Conservation (phyloP, 2,888 invertebrate species). For the Pherbina coryleti region DNA sequence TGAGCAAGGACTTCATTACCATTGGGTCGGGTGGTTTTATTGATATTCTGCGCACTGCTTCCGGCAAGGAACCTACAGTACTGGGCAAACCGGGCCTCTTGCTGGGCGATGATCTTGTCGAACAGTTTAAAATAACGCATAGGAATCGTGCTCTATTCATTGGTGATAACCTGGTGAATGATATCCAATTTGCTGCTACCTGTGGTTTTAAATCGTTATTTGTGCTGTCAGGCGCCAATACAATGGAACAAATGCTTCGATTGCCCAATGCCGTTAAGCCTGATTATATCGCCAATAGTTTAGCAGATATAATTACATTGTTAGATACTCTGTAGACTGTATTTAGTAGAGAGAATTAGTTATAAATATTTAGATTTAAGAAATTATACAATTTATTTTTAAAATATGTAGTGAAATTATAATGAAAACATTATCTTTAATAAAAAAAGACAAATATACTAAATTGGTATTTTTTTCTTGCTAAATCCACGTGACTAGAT, state of each 20-base stretch:
- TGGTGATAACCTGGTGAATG: slow-evolving; percentile 85
- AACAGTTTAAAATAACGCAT: slow-evolving; percentile 70
- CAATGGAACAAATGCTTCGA: slow-evolving; percentile 48
- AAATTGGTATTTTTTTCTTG: no score
- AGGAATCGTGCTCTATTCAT: slow-evolving; percentile 81
- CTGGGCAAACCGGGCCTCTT: slow-evolving; percentile 68
- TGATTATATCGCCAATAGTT: slow-evolving; percentile 54
- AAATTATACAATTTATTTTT: no score
- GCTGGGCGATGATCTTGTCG: slow-evolving; percentile 59
- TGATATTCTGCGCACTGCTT: slow-evolving; percentile 50
- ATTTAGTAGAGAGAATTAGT: no score
- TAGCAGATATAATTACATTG: slow-evolving; percentile 53
- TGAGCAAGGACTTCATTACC: slow-evolving; percentile 48
- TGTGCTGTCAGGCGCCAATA: slow-evolving; percentile 72
- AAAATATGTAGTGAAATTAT: no score
- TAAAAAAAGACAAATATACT: no score
- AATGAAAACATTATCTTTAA: no score
- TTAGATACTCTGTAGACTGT: slow-evolving; percentile 43
- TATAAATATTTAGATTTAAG: background rate
- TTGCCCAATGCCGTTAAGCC: slow-evolving; percentile 48
- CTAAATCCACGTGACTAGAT: no score
- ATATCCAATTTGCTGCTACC: slow-evolving; percentile 78
- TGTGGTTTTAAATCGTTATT: slow-evolving; percentile 79
- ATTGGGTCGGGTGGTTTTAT: slow-evolving; percentile 50
- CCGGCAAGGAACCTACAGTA: slow-evolving; percentile 59